Evolutionary conservation across 2,888 invertebrate genomes (phyloP), one percentile per base, ranked within the genome.

Genomic region (Ernsta delagoae): DNA sequence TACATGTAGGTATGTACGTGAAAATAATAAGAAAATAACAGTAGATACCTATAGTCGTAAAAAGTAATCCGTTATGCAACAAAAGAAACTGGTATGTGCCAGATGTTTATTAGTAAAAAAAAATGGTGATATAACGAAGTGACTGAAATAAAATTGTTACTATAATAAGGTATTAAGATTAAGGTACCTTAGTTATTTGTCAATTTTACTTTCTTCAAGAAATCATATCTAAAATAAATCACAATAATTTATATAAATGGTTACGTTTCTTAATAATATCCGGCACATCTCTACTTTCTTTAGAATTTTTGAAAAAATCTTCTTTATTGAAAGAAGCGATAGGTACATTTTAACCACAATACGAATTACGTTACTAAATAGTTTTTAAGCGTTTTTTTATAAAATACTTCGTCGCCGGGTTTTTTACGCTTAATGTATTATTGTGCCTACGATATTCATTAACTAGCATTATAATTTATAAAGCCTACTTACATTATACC

Each of bases 381-480:
- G 84, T 81, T 77, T 74, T 84, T 84, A 92, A 91, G 91, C 91
- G 88, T 83, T 89, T 88, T 83, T 77, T 82, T 87, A 53, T 53
- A 86, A 82, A 87, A 88, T 88, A 88, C 89, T 89, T 89, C 88
- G 85, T 86, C 88, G 85, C 85, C 86, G 80, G 88, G 84, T 88
- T 84, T 43, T 73, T 75, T 79, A 84, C 86, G 84, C 86, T 88
- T 88, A 87, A 72, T 85, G 86, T 85, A 36, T 85, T 24, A 89
- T 85, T 85, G 83, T 86, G 79, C 84, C 90, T 90, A 91, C 89
- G 81, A 88, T 89, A 90, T 62, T 41, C 61, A 68, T 84, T 80
- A 82, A 86, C 84, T 90, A 92, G 92, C 89, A 86, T 90, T 89
- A 90, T 88, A 89, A 92, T 92, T 92, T 92, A 91, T 92, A 91